A percentile compares a stretch with the other conserved stretches of the same genome.
Evolutionary conservation across 2,797 vertebrate species (phyloP).

Genomic region (Hylomyscus alleni): DNA sequence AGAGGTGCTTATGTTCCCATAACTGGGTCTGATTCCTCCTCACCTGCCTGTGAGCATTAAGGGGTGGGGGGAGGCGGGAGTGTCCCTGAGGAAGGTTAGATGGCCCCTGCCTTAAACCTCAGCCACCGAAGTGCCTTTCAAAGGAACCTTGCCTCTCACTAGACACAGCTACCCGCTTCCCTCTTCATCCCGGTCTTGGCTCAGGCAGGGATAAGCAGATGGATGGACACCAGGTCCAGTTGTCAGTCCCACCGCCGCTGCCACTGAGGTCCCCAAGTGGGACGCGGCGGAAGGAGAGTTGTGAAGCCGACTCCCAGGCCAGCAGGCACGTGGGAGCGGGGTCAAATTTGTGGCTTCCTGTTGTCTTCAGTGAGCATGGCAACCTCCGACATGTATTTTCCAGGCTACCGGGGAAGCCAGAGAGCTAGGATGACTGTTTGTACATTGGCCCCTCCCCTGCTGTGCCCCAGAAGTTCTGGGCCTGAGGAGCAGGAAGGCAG

Average conservation of each 20-base stretch:
- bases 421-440: not conserved
- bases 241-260: constrained; percentile 71
- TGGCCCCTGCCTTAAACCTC: constrained; percentile 32
- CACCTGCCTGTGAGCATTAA: not conserved
- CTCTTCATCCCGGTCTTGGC: not conserved
- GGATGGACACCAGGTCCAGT: not conserved
- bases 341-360: constrained; percentile 15
- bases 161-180: not conserved
- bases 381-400: not conserved
- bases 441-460: not conserved
- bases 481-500: not conserved
- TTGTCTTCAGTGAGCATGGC: not conserved
- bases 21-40: not conserved
- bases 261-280: not conserved
- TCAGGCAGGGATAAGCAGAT: not conserved
- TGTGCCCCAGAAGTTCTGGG: not conserved
- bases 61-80: not conserved
- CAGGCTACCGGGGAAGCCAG: not conserved
- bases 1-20: not conserved
- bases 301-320: constrained; percentile 25
- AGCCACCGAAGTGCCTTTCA: constrained; percentile 77
- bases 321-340: not conserved
- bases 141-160: not conserved
- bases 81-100: not conserved
- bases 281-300: constrained; percentile 34